A percentile compares a stretch with the other conserved stretches of the same genome.
phyloP scores from a whole-genome alignment of 2,888 invertebrate species.

The Poecilobothrus nobilitatus region DNA sequence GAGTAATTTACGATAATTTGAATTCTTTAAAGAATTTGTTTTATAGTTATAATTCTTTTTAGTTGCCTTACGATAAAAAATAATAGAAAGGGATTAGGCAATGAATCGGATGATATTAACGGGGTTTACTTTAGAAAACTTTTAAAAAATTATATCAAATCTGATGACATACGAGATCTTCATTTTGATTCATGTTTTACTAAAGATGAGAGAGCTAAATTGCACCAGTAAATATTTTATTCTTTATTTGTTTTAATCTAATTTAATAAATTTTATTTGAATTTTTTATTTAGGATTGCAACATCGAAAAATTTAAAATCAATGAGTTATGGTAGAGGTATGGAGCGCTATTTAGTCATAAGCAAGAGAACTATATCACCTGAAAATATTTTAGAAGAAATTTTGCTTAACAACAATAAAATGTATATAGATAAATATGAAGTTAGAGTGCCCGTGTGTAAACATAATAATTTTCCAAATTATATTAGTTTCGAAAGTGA shows the following conservation, averaged over 20 bases:
- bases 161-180: slow-evolving; percentile 50
- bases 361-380: slow-evolving; percentile 34
- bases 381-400: slow-evolving; percentile 32
- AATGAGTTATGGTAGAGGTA: slow-evolving; percentile 47
- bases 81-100: slow-evolving; percentile 38
- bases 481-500: background rate
- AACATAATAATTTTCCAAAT: background rate
- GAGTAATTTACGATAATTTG: slow-evolving; percentile 27
- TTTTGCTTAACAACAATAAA: slow-evolving; percentile 32
- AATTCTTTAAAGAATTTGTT: background rate
- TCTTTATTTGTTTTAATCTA: no score
- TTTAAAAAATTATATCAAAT: slow-evolving; percentile 40
- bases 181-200: slow-evolving; percentile 53
- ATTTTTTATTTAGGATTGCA: slow-evolving; percentile 38
- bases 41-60: slow-evolving; percentile 30
- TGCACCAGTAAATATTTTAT: slow-evolving; percentile 48
- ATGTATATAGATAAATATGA: slow-evolving; percentile 36
- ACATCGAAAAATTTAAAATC: slow-evolving; percentile 45
- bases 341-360: slow-evolving; percentile 38
- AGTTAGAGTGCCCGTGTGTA: slow-evolving; percentile 34
- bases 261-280: slow-evolving; percentile 11
- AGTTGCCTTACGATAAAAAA: slow-evolving; percentile 27
- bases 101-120: slow-evolving; percentile 28
- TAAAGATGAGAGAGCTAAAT: slow-evolving; percentile 53
- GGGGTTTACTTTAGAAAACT: slow-evolving; percentile 35